These are phyloP conservation scores for Tenualosa thibaudeaui DNA, from an alignment of 2,797 vertebrate genomes.

Conservation along the genomic window DNA sequence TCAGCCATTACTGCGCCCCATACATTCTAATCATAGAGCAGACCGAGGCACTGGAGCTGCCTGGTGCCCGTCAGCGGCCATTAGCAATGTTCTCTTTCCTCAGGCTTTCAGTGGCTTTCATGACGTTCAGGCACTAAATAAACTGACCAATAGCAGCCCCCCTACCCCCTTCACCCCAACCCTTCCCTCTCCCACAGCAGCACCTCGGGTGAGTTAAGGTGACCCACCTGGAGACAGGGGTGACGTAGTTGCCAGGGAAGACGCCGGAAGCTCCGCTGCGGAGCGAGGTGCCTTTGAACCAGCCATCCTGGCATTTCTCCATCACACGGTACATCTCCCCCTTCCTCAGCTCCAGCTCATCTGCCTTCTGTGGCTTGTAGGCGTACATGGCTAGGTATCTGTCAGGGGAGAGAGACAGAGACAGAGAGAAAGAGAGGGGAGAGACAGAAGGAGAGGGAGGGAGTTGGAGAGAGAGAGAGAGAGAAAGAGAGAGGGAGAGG, in stretches of 20 bases:
- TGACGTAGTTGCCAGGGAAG: constrained; percentile 98
- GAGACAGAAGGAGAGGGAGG: too few species aligned
- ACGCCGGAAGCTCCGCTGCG: constrained; percentile 89
- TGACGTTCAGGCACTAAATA: background rate
- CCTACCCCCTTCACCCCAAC: background rate
- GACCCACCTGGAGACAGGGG: constrained; percentile 88
- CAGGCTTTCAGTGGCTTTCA: background rate
- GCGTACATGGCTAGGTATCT: constrained; percentile 97
- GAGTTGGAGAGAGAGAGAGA: constrained; percentile 34
- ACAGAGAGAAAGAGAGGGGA: background rate
- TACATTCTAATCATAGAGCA: constrained; percentile 39
- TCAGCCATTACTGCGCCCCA: constrained; percentile 35
- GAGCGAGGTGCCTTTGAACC: constrained; percentile 96
- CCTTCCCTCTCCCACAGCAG: background rate
- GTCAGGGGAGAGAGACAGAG: constrained; percentile 41
- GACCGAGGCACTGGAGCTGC: constrained; percentile 32
- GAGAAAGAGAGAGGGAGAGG: constrained; percentile 35
- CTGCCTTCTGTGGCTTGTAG: constrained; percentile 97
- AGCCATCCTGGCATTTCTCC: constrained; percentile 98
- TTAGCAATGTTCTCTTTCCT: background rate
- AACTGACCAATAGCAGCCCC: background rate
- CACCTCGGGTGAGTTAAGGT: background rate
- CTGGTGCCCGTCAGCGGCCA: background rate
- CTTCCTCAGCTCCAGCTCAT: constrained; percentile 94
- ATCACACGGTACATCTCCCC: constrained; percentile 98